These are phyloP conservation scores for Macheiramphus alcinus DNA, from an alignment of 2,113 vertebrate species.

Conservation along the genomic window DNA sequence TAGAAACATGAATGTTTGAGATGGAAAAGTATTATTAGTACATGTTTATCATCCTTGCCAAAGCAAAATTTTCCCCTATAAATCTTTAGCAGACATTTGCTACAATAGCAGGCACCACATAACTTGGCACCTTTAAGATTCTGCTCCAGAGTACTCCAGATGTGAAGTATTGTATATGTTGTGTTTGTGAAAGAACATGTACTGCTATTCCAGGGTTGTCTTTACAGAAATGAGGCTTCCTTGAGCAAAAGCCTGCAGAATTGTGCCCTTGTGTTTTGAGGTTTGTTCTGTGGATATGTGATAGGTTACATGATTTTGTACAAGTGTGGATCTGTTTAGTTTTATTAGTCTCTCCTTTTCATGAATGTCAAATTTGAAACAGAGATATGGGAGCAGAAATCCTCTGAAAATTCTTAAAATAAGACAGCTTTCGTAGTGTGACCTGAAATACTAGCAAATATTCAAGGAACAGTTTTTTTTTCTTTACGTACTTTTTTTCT, in stretches of 20 bases:
- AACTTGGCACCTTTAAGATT: background rate
- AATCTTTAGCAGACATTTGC: background rate
- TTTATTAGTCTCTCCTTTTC: background rate
- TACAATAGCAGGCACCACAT: background rate
- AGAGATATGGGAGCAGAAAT: background rate
- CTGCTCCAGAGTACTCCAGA: background rate
- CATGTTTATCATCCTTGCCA: background rate
- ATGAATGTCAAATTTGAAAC: background rate
- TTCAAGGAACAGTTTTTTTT: background rate
- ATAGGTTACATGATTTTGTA: background rate
- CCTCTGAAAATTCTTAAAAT: background rate
- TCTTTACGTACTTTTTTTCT: background rate
- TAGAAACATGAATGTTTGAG: background rate
- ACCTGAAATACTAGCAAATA: background rate
- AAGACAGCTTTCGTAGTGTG: background rate
- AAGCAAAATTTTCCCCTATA: background rate
- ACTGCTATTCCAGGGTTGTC: background rate
- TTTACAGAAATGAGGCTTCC: background rate
- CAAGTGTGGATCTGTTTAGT: background rate
- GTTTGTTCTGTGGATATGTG: background rate
- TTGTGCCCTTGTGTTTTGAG: background rate
- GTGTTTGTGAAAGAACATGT: background rate
- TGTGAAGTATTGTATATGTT: background rate
- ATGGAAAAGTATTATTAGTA: background rate
- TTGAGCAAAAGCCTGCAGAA: background rate